Conservation (phyloP, 2,797 vertebrate genomes). For the Anas acuta region DNA sequence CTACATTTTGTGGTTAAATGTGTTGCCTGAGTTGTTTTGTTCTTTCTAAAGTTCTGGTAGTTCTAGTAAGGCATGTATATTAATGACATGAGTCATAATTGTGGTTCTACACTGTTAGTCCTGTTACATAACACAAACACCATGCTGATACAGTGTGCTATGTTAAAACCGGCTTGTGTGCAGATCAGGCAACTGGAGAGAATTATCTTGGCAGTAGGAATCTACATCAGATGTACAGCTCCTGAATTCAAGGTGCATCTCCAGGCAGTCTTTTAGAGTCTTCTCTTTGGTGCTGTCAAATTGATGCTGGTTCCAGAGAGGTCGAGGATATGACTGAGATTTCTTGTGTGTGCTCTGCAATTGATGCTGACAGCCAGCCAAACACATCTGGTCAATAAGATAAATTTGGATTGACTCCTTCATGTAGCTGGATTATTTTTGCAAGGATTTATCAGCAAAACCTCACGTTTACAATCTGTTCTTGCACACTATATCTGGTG, state of each 20-base stretch:
- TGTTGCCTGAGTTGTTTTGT: not conserved
- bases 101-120: not conserved
- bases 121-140: not conserved
- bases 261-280: not conserved
- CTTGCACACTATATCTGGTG: not conserved
- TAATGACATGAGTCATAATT: not conserved
- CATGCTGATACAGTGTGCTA: rapidly evolving
- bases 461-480: not conserved
- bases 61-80: not conserved
- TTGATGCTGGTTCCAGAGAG: not conserved
- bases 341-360: not conserved
- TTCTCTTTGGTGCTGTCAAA: not conserved
- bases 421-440: slow-evolving; percentile 13
- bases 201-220: not conserved
- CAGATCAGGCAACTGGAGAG: not conserved
- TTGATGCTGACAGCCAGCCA: not conserved
- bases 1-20: not conserved
- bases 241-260: not conserved
- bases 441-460: not conserved
- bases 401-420: slow-evolving; percentile 8
- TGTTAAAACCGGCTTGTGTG: not conserved
- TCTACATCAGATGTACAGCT: not conserved
- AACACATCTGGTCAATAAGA: not conserved
- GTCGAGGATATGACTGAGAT: not conserved
- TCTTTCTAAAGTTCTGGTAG: not conserved